A percentile compares a stretch with the other conserved stretches of the same genome.
Evolutionary conservation across 2,888 invertebrate genomes (phyloP).

Genomic region (Melolontha melolontha): DNA sequence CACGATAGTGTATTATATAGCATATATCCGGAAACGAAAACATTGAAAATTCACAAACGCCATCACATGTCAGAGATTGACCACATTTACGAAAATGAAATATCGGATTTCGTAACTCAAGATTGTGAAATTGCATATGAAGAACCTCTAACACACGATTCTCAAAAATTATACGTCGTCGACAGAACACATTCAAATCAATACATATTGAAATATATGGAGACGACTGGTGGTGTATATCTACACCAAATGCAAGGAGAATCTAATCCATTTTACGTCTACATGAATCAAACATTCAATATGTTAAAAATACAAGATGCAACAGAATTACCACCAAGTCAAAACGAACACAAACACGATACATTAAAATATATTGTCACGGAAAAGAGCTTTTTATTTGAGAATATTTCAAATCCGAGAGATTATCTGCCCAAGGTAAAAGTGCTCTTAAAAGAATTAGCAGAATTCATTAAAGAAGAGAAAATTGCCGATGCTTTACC

Average conservation of each 20-base stretch:
- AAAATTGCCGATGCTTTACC: slow-evolving; percentile 58
- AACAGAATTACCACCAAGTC: slow-evolving; percentile 39
- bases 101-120: slow-evolving; percentile 53
- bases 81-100: slow-evolving; percentile 53
- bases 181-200: slow-evolving; percentile 21
- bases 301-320: slow-evolving; percentile 53
- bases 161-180: slow-evolving; percentile 51
- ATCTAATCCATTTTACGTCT: slow-evolving; percentile 60
- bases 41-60: slow-evolving; percentile 58
- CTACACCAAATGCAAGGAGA: slow-evolving; percentile 53
- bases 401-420: slow-evolving; percentile 55
- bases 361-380: slow-evolving; percentile 41
- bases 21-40: slow-evolving; percentile 53
- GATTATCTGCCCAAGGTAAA: slow-evolving; percentile 53
- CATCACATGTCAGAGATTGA: slow-evolving; percentile 54
- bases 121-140: slow-evolving; percentile 57
- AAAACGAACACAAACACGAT: slow-evolving; percentile 35
- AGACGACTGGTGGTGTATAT: slow-evolving; percentile 53
- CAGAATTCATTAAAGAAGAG: slow-evolving; percentile 59
- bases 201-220: slow-evolving; percentile 47
- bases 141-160: slow-evolving; percentile 53
- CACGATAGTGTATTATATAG: slow-evolving; percentile 59
- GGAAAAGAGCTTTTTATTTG: slow-evolving; percentile 25
- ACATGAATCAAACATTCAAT: slow-evolving; percentile 63
- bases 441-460: slow-evolving; percentile 58